phyloP scores from a whole-genome alignment of 1,140 invertebrate species.

The Trypoxylus dichotomus region DNA sequence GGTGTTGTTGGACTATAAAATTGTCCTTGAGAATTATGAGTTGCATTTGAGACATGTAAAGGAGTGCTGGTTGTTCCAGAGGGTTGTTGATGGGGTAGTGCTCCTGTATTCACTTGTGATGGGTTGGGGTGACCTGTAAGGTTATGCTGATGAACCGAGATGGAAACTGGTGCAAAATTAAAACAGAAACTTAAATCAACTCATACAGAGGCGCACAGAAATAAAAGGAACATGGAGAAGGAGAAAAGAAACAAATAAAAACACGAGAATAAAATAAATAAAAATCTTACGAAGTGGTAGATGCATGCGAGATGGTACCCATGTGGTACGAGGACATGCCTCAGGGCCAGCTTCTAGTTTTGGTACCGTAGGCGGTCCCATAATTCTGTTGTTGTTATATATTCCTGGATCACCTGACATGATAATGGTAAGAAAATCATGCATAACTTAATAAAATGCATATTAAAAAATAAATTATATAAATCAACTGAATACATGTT shows the following conservation, averaged over 20 bases:
- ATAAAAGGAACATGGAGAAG: background rate
- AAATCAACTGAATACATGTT: conserved; percentile 28
- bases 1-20: conserved; percentile 40
- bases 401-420: conserved; percentile 55
- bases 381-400: conserved; percentile 54
- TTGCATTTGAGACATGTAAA: conserved; percentile 36
- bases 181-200: conserved; percentile 56
- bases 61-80: conserved; percentile 31
- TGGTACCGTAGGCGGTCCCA: conserved; percentile 55
- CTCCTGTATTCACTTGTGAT: conserved; percentile 32
- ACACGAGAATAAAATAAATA: conserved; percentile 54
- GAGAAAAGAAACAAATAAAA: conserved; percentile 43
- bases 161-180: conserved; percentile 50
- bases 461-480: conserved; percentile 39
- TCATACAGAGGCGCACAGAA: conserved; percentile 47
- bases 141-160: conserved; percentile 38
- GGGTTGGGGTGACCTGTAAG: conserved; percentile 33
- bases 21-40: conserved; percentile 23
- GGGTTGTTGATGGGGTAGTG: conserved; percentile 35
- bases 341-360: conserved; percentile 58
- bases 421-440: conserved; percentile 46
- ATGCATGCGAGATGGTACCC: conserved; percentile 62
- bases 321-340: conserved; percentile 56
- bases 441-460: conserved; percentile 41
- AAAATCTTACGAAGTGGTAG: conserved; percentile 64